Conservation (phyloP, 2,888 invertebrate species). For the Drosophila hamatofila region DNA sequence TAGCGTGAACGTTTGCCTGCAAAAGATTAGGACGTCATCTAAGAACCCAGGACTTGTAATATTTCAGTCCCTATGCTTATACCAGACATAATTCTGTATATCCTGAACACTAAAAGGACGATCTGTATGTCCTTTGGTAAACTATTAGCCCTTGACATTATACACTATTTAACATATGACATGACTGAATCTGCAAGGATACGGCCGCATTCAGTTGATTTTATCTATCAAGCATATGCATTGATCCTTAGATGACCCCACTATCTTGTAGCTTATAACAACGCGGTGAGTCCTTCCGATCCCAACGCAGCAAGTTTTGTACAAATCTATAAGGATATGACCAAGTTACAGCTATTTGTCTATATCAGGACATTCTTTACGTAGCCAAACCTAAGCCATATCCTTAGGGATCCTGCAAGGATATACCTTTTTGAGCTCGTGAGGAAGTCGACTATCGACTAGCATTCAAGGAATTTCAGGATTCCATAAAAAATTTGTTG, state of each 20-base stretch:
- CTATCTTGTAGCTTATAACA: background rate
- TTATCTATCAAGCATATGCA: background rate
- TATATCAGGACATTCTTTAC: background rate
- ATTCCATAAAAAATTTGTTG: background rate
- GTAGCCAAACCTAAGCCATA: background rate
- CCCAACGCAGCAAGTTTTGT: background rate
- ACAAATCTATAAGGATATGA: background rate
- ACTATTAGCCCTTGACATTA: too few relatives aligned
- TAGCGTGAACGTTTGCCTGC: background rate
- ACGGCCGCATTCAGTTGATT: background rate
- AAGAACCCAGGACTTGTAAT: background rate
- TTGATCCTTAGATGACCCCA: slow-evolving; percentile 5
- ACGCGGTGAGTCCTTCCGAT: background rate
- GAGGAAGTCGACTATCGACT: background rate
- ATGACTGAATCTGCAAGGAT: background rate
- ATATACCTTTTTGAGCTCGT: background rate
- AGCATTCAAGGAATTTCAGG: background rate
- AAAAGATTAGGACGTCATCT: background rate
- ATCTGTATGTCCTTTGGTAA: background rate
- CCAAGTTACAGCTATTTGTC: background rate
- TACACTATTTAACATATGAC: background rate
- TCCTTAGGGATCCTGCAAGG: background rate
- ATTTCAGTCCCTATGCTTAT: background rate
- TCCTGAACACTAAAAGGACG: background rate
- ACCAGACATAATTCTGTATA: background rate